phyloP scores from a whole-genome alignment of 2,888 invertebrate species.

The Acronicta aceris region DNA sequence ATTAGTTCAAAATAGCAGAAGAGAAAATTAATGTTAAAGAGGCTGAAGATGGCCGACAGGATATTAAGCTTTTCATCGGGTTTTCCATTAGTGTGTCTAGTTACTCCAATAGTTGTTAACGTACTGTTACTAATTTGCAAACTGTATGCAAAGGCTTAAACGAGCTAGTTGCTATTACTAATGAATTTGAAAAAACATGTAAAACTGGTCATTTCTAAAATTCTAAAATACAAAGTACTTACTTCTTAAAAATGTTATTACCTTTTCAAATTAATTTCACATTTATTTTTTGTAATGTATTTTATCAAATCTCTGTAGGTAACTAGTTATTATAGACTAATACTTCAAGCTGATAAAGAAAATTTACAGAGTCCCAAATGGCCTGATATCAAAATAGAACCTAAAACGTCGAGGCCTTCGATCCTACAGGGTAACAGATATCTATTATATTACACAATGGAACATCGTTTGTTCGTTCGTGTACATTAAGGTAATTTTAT shows the following conservation, averaged over 20 bases:
- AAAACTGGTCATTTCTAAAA: too few species aligned
- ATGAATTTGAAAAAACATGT: conserved; percentile 10
- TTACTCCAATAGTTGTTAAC: conserved; percentile 54
- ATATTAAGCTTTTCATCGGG: conserved; percentile 81
- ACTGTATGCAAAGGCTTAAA: conserved; percentile 54
- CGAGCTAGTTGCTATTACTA: conserved; percentile 44
- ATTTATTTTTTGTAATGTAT: too few species aligned
- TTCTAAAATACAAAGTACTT: too few species aligned
- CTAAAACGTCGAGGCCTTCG: conserved; percentile 4
- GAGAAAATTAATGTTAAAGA: conserved; percentile 80
- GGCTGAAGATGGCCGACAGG: conserved; percentile 66
- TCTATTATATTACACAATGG: conserved; percentile 31
- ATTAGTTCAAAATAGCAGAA: conserved; percentile 63
- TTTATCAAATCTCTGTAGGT: too few species aligned
- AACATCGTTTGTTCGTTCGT: conserved; percentile 29
- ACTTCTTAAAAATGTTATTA: too few species aligned
- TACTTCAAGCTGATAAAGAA: too few species aligned
- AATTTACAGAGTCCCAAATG: too few species aligned
- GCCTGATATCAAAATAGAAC: too few species aligned
- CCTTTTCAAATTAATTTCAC: too few species aligned
- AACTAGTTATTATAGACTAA: too few species aligned
- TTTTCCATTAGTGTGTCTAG: conserved; percentile 67
- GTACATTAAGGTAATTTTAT: conserved; percentile 54
- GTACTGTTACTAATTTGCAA: conserved; percentile 58
- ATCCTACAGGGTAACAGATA: conserved; percentile 22